Percentiles rank a stretch among this genome's conserved stretches.
Conservation (phyloP, 2,888 invertebrate genomes). For the Lacanobia oleracea region DNA sequence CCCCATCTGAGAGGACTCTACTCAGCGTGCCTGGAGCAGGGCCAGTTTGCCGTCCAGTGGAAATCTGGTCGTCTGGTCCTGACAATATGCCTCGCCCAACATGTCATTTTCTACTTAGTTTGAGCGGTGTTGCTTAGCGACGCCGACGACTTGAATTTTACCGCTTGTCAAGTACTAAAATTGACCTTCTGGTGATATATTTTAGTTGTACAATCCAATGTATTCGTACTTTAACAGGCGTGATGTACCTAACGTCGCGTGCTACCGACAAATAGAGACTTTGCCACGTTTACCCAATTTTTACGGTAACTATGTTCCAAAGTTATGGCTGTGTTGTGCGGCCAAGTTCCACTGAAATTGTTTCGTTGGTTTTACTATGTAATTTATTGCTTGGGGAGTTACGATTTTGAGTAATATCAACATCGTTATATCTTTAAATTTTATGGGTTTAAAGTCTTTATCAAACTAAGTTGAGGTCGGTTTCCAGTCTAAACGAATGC, state of each 20-base stretch:
- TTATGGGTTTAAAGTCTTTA: neutral
- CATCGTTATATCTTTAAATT: constrained; percentile 5
- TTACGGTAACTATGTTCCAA: constrained; percentile 76
- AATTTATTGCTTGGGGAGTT: constrained; percentile 55
- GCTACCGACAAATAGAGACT: constrained; percentile 77
- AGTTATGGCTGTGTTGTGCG: constrained; percentile 74
- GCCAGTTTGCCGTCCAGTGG: too few relatives aligned
- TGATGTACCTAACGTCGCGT: constrained; percentile 74
- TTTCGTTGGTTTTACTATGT: constrained; percentile 65
- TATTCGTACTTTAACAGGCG: constrained; percentile 62
- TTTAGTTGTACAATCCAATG: constrained; percentile 44
- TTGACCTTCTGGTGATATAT: neutral
- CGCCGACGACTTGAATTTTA: neutral
- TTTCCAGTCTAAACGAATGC: neutral
- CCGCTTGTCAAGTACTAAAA: neutral
- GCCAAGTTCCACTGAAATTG: constrained; percentile 70
- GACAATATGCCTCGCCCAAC: too few relatives aligned
- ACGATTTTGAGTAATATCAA: constrained; percentile 47
- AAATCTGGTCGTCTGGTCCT: too few relatives aligned
- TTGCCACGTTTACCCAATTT: constrained; percentile 77
- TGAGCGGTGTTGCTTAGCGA: too few relatives aligned
- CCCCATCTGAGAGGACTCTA: too few relatives aligned
- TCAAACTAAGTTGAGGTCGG: neutral
- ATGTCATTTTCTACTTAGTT: too few relatives aligned
- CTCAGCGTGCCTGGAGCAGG: too few relatives aligned